A percentile compares a stretch with the other conserved stretches of the same genome.
These are phyloP conservation scores for Drosophila funebris DNA, from an alignment of 1,140 invertebrate genomes.

Conservation along the genomic window DNA sequence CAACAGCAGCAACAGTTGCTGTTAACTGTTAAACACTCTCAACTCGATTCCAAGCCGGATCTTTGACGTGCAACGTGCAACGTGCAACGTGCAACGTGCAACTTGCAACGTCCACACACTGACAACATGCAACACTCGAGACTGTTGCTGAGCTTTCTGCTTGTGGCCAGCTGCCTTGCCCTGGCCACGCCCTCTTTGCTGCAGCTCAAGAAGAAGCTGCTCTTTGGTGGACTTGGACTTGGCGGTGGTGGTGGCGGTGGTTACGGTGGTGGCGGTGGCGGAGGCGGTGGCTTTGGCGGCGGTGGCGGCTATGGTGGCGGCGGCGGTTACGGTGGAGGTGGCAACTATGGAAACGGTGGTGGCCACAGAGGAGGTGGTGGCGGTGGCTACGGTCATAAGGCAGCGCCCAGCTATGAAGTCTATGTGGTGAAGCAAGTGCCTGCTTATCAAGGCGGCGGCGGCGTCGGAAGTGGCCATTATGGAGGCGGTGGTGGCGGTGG, in stretches of 20 bases:
- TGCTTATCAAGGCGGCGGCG: slow-evolving; percentile 12
- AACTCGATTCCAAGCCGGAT: background rate
- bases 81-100: too few species aligned
- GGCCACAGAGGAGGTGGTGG: slow-evolving; percentile 29
- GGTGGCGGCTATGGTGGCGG: slow-evolving; percentile 35
- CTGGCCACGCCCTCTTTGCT: slow-evolving; percentile 55
- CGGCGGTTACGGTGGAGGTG: slow-evolving; percentile 14
- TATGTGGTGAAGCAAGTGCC: slow-evolving; percentile 44
- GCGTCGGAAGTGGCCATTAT: background rate
- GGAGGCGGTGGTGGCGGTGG: background rate
- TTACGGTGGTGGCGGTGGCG: slow-evolving; percentile 32
- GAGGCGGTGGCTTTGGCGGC: slow-evolving; percentile 25
- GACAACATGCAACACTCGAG: slow-evolving; percentile 30
- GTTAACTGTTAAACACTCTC: background rate
- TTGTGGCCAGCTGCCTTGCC: slow-evolving; percentile 45
- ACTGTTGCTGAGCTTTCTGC: slow-evolving; percentile 29
- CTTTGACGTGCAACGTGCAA: too few species aligned
- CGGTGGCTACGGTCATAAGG: slow-evolving; percentile 19
- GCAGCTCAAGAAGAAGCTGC: slow-evolving; percentile 58
- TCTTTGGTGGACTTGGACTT: slow-evolving; percentile 32
- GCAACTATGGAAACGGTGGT: background rate
- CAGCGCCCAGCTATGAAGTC: slow-evolving; percentile 32
- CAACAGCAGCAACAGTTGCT: slow-evolving; percentile 9
- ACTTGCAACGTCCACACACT: too few species aligned
- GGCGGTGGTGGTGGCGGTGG: slow-evolving; percentile 20